phyloP scores from a whole-genome alignment of 2,797 vertebrate species.

The Myioborus melanocephalus region DNA sequence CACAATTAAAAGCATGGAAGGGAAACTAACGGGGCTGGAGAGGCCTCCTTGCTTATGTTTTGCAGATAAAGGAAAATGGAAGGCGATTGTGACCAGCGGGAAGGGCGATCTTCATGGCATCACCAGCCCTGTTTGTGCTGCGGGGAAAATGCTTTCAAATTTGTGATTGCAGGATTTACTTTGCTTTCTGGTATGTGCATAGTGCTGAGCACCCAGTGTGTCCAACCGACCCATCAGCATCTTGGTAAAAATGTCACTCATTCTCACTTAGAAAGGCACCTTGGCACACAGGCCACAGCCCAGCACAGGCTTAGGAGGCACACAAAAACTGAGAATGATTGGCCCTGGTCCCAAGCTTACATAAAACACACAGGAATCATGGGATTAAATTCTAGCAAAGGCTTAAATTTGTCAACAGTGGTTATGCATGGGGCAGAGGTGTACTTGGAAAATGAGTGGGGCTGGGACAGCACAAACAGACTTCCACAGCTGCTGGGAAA shows the following conservation, averaged over 20 bases:
- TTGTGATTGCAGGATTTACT: slow-evolving; percentile 63
- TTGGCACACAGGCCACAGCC: neutral
- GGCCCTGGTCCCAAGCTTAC: slow-evolving; percentile 62
- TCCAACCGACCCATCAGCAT: neutral
- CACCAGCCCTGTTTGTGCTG: slow-evolving; percentile 41
- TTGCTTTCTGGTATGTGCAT: slow-evolving; percentile 63
- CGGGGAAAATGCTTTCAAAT: slow-evolving; percentile 60
- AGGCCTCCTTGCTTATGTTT: slow-evolving; percentile 66
- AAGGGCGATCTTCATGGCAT: slow-evolving; percentile 45
- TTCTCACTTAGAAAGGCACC: neutral
- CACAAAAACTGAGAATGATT: neutral
- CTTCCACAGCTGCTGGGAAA: slow-evolving; percentile 41
- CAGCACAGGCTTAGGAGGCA: slow-evolving; percentile 36
- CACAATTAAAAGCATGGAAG: slow-evolving; percentile 67
- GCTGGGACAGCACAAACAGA: slow-evolving; percentile 49
- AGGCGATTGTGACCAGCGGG: slow-evolving; percentile 28
- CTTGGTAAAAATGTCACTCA: neutral
- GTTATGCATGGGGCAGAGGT: slow-evolving; percentile 41
- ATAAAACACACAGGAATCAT: slow-evolving; percentile 50
- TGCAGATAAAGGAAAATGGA: slow-evolving; percentile 69
- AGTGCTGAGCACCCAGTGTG: neutral
- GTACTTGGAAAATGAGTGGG: slow-evolving; percentile 56
- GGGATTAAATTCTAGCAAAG: slow-evolving; percentile 45
- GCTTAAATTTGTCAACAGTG: slow-evolving; percentile 40
- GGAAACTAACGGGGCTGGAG: slow-evolving; percentile 70